Evolutionary conservation across 2,113 vertebrate genomes (phyloP), one percentile per base, ranked within the genome.

Genomic region (Corydoras maculifer): DNA sequence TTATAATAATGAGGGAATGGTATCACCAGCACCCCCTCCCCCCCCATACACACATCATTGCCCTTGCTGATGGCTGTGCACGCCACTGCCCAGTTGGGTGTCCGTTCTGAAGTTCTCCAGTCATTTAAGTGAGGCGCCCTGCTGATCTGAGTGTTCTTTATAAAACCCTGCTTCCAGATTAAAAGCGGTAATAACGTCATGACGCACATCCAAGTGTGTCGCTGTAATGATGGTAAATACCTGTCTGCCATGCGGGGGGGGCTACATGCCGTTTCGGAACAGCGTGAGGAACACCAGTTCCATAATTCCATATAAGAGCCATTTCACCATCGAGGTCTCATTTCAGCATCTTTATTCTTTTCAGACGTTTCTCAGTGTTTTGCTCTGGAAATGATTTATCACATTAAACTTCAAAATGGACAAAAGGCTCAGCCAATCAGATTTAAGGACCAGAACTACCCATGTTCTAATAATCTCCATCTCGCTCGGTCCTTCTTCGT

Each of bases 101-200:
- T 30, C 68, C 53, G 58, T 74, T 71, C 55, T 69, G 13, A 70
- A 71, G 53, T 53, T 63, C 51, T 54, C 9, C 13, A 58, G 31
- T 67, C 68, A 63, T 58, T 49, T 49, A 30, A 14, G 10, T 31
- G 11, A 62, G 65, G 35, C 51, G 68, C 69, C 50, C n/a, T 61
- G 25, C 57, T 51, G 68, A 69, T 69, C 14, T n/a, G 54, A 57
- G 54, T n/a, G 54, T n/a, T 51, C 43, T 25, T 51, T 8, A n/a
- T 60, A 9, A 59, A 51, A 2, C 30, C 18, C 48, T 59, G 2
- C 13, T 53, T 60, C 43, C 18, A 31, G 48, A 58, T 31, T 48
- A 31, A 7, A 59, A 15, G 55, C 9, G 59, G 12, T 14, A 69
- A 13, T 60, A 30, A 51, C 30, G n/a, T 50, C 58, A 50, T 51